phyloP scores from a whole-genome alignment of 2,888 invertebrate species.

The Cheilosia pagana region DNA sequence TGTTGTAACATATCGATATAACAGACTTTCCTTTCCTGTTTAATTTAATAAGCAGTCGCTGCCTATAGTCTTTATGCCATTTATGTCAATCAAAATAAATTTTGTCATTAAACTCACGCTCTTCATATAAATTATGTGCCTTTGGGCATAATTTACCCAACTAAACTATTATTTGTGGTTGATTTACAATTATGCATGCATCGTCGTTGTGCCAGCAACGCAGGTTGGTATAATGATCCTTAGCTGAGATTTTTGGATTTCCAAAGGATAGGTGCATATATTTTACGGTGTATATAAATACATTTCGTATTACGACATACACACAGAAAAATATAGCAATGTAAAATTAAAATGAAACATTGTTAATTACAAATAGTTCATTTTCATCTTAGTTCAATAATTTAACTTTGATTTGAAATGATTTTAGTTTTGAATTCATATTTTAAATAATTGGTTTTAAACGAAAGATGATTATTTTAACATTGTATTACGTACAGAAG shows the following conservation, averaged over 20 bases:
- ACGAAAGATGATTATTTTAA: too few relatives aligned
- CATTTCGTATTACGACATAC: too few relatives aligned
- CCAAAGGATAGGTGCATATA: not conserved
- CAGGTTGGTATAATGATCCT: constrained; percentile 1
- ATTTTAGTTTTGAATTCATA: too few relatives aligned
- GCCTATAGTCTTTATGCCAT: not conserved
- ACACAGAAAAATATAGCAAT: too few relatives aligned
- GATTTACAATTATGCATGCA: not conserved
- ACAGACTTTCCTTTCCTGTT: too few relatives aligned
- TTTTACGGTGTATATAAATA: not conserved
- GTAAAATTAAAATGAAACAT: too few relatives aligned
- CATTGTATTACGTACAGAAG: too few relatives aligned
- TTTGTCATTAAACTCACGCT: constrained; percentile 3
- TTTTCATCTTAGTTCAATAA: too few relatives aligned
- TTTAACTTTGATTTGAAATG: too few relatives aligned
- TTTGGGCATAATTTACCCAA: constrained; percentile 7
- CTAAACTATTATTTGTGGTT: not conserved
- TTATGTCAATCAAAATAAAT: constrained; percentile 37
- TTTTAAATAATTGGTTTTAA: too few relatives aligned
- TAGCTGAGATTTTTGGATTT: not conserved
- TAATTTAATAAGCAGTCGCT: constrained; percentile 3
- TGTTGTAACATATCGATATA: too few relatives aligned
- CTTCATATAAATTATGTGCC: constrained; percentile 41
- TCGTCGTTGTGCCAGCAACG: not conserved
- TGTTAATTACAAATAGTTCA: too few relatives aligned